A percentile compares a stretch with the other conserved stretches of the same genome.
Conservation (phyloP, 2,888 invertebrate species). For the Aromia moschata region DNA sequence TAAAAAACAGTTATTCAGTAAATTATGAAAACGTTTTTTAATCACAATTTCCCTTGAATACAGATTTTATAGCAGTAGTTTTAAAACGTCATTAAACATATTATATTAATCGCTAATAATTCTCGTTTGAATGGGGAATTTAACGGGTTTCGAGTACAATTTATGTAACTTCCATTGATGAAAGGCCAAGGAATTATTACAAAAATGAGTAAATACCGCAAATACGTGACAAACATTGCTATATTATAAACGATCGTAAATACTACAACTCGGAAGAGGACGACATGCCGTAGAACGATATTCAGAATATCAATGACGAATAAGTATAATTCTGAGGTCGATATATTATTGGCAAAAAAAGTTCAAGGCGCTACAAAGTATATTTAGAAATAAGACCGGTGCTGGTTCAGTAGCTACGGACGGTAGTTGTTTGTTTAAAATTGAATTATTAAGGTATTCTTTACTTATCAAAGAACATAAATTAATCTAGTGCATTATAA, state of each 20-base stretch:
- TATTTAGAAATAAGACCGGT: neutral
- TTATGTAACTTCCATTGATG: conserved; percentile 6
- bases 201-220: neutral
- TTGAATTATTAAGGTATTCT: too few species aligned
- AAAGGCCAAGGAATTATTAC: neutral
- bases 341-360: neutral
- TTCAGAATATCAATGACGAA: conserved; percentile 10
- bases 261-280: conserved; percentile 7
- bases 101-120: too few species aligned
- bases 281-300: neutral
- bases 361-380: conserved; percentile 1
- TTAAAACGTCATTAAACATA: too few species aligned
- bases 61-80: too few species aligned
- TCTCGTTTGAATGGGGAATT: too few species aligned
- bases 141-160: neutral
- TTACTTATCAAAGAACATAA: too few species aligned
- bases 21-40: too few species aligned
- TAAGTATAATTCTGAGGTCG: neutral
- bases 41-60: too few species aligned
- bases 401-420: too few species aligned
- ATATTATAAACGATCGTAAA: neutral
- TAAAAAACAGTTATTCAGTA: too few species aligned
- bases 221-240: conserved; percentile 4
- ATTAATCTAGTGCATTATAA: too few species aligned
- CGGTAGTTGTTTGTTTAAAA: too few species aligned